Conservation (phyloP, 2,888 invertebrate species). For the Tachystola acroxantha region DNA sequence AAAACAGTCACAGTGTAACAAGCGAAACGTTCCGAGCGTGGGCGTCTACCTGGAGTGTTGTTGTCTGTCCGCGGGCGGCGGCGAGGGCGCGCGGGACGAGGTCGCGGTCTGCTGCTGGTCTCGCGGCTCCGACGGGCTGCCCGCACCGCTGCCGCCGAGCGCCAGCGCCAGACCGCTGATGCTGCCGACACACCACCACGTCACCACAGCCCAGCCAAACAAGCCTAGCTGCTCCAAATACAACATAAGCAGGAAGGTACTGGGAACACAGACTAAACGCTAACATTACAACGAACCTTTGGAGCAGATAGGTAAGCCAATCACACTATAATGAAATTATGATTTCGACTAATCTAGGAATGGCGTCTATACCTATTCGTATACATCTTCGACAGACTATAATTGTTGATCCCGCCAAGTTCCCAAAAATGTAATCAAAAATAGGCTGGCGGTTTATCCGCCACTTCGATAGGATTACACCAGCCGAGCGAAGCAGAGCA, state of each 20-base stretch:
- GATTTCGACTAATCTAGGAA: slow-evolving; percentile 36
- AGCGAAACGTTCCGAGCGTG: slow-evolving; percentile 65
- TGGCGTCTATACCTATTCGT: no score
- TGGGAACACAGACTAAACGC: background rate
- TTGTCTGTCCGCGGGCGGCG: slow-evolving; percentile 66
- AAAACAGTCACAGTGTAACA: slow-evolving; percentile 55
- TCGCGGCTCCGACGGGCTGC: slow-evolving; percentile 55
- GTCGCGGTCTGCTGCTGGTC: slow-evolving; percentile 57
- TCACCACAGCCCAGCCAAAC: slow-evolving; percentile 71
- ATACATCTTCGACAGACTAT: no score
- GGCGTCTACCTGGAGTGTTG: slow-evolving; percentile 74
- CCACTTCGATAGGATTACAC: slow-evolving; percentile 28
- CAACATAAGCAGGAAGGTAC: slow-evolving; percentile 8
- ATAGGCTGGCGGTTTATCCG: slow-evolving; percentile 16
- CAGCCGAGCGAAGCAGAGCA: slow-evolving; percentile 74
- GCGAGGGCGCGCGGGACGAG: slow-evolving; percentile 66
- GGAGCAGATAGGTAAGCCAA: slow-evolving; percentile 70
- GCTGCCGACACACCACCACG: slow-evolving; percentile 76
- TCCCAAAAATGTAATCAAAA: slow-evolving; percentile 21
- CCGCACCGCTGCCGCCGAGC: slow-evolving; percentile 68
- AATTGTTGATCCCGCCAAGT: slow-evolving; percentile 67
- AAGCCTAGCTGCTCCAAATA: slow-evolving; percentile 66
- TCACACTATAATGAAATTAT: slow-evolving; percentile 28
- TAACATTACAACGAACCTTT: slow-evolving; percentile 19
- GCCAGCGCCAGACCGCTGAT: slow-evolving; percentile 78